These are phyloP conservation scores for Perognathus longimembris DNA, from an alignment of 2,113 vertebrate genomes.

Conservation along the genomic window DNA sequence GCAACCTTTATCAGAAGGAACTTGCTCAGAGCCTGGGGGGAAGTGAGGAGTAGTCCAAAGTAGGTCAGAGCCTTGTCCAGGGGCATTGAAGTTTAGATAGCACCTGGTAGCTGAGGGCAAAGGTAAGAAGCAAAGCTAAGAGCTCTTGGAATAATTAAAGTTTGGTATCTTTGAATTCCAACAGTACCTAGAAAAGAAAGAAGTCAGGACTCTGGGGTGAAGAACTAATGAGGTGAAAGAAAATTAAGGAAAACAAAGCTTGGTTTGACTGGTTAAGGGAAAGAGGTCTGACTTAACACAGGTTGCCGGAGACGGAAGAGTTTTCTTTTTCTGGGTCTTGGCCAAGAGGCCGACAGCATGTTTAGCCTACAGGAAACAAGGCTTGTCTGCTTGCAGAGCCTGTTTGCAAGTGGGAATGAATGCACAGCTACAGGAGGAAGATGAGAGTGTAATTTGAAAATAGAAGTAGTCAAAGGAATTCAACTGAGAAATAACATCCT, in stretches of 20 bases:
- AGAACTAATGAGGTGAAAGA: slow-evolving; percentile 41
- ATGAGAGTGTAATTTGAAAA: slow-evolving; percentile 74
- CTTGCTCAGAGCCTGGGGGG: background rate
- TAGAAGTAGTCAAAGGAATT: slow-evolving; percentile 78
- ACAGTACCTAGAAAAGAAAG: background rate
- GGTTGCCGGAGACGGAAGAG: background rate
- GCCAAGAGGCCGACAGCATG: slow-evolving; percentile 14
- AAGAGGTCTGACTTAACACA: slow-evolving; percentile 12
- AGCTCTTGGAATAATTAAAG: background rate
- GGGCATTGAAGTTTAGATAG: background rate
- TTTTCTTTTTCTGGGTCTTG: background rate
- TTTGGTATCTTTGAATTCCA: background rate
- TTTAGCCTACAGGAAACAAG: slow-evolving; percentile 65
- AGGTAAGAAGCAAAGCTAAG: slow-evolving; percentile 27
- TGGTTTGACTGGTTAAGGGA: background rate
- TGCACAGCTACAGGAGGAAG: slow-evolving; percentile 61
- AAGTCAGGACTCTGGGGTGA: background rate
- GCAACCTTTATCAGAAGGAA: background rate
- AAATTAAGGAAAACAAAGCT: background rate
- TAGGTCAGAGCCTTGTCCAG: background rate
- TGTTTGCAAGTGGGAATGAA: slow-evolving; percentile 61
- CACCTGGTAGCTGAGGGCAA: background rate
- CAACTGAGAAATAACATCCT: slow-evolving; percentile 79
- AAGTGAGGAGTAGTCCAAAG: background rate
- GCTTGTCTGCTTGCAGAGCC: background rate